These are phyloP conservation scores for Zaprionus camerounensis DNA, from an alignment of 1,140 invertebrate species.

Conservation along the genomic window DNA sequence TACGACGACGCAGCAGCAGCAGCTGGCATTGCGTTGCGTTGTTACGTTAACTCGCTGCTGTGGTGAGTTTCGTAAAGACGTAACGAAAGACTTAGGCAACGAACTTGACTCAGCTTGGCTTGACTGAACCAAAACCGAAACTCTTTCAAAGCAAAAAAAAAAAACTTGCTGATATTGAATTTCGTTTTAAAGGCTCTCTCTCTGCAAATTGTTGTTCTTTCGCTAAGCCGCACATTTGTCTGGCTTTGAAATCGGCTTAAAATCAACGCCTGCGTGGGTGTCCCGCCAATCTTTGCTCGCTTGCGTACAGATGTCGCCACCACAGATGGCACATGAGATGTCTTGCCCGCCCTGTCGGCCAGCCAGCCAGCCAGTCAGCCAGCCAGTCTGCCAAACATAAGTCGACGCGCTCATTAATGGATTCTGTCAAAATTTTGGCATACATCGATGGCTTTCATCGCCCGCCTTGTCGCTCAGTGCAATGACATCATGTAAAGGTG, in stretches of 20 bases:
- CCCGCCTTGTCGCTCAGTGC: constrained; percentile 5
- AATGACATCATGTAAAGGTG: constrained; percentile 45
- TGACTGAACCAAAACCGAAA: background rate
- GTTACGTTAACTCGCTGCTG: constrained; percentile 1
- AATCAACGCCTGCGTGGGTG: constrained; percentile 81
- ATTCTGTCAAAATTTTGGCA: constrained; percentile 58
- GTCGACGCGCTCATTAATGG: constrained; percentile 70
- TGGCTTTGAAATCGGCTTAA: constrained; percentile 82
- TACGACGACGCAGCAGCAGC: background rate
- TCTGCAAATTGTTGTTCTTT: constrained; percentile 70
- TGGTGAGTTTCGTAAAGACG: constrained; percentile 54
- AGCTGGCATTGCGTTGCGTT: background rate
- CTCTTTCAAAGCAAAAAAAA: constrained; percentile 24
- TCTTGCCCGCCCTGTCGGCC: constrained; percentile 8
- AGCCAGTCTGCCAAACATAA: constrained; percentile 37
- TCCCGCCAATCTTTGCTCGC: constrained; percentile 24
- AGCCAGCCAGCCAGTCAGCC: background rate
- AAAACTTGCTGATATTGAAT: constrained; percentile 63
- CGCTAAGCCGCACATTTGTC: constrained; percentile 76
- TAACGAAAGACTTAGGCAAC: constrained; percentile 68
- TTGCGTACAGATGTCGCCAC: constrained; percentile 27
- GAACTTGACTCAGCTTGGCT: constrained; percentile 58
- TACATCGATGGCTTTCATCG: constrained; percentile 54
- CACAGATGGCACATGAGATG: constrained; percentile 19
- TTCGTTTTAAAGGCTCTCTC: constrained; percentile 54